Base-by-base conservation (phyloP, 2,888 invertebrate genomes). In the Rhabditoides inermis region DNA sequence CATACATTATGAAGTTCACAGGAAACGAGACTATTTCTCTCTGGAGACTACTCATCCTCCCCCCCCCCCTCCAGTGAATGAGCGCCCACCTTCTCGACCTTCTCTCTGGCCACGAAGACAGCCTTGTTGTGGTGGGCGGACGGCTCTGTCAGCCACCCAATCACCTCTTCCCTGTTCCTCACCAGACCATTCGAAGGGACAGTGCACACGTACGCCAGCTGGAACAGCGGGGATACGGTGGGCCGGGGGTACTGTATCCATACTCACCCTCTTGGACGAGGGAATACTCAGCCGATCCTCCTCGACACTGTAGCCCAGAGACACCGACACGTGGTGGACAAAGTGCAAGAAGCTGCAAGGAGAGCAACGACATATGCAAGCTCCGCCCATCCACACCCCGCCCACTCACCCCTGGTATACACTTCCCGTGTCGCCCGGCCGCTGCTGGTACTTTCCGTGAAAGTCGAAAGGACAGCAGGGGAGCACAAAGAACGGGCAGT, bases 381-480 rank as follows among this genome's bases (percentile, higher is more conserved):
- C 10, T 12, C 7, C 32, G 32, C 12, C n/a, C 7, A 39, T 25
- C 44, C 15, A 2, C 12, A 20, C 27, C 10, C 25, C n/a, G 12
- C 12, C 27, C 27, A 15, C 12, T 25, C 27, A 18, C 23, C 26
- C 44, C 12, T 44, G 12, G 18, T 44, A 0, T 41, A n/a, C 3
- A 45, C 2, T 45, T 22, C 44, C 44, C 12, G 12, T 39, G n/a
- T 53, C 45, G 18, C 53, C 53, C 0, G 49, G 48, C 3, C 53
- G 27, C 12, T 39, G 22, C 22, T 42, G 28, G 28, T 86, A 92
- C 80, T 90, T 91, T 0, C 89, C 87, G 77, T 86, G 84, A 76
- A 95, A 90, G 76, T 92, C 90, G 78, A 84, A 90, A 0, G 88
- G 84, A 78, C 98, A 98, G 77, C 98, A 98, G 0, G 98, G 98